phyloP scores from a whole-genome alignment of 2,113 vertebrate genomes.

The Struthio camelus region DNA sequence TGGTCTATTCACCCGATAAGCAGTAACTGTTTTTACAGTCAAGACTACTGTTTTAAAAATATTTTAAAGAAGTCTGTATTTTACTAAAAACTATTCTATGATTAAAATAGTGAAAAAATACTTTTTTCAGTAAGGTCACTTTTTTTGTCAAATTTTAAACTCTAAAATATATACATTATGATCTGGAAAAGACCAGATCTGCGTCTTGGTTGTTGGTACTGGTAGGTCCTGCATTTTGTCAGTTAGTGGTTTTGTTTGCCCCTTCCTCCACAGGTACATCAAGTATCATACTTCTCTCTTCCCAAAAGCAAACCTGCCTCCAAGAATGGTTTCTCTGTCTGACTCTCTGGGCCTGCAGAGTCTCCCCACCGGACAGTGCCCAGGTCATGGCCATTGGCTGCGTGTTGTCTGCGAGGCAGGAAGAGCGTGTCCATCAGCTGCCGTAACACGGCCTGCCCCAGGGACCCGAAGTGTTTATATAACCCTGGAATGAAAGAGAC shows the following conservation, averaged over 20 bases:
- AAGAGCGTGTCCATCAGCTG: rapidly evolving
- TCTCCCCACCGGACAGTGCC: neutral
- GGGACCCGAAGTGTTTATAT: rapidly evolving
- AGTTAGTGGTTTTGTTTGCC: neutral
- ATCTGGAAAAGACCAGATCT: too few species aligned
- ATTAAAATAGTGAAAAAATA: neutral
- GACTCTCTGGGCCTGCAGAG: neutral
- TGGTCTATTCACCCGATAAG: neutral
- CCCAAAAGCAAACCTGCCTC: neutral
- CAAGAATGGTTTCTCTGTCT: rapidly evolving
- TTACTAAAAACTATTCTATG: neutral
- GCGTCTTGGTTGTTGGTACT: neutral
- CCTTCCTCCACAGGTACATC: neutral
- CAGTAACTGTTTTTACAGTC: neutral
- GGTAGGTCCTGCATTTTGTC: neutral
- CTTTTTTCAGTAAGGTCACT: neutral
- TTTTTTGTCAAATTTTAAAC: neutral
- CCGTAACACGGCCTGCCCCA: neutral
- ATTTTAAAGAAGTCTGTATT: neutral
- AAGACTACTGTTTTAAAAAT: neutral
- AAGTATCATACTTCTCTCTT: neutral
- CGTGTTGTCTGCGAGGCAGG: neutral
- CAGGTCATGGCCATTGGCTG: too few species aligned
- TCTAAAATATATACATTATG: neutral
- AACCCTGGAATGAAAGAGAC: neutral